These are phyloP conservation scores for Dryomyza anilis DNA, from an alignment of 2,888 invertebrate genomes.

Conservation along the genomic window DNA sequence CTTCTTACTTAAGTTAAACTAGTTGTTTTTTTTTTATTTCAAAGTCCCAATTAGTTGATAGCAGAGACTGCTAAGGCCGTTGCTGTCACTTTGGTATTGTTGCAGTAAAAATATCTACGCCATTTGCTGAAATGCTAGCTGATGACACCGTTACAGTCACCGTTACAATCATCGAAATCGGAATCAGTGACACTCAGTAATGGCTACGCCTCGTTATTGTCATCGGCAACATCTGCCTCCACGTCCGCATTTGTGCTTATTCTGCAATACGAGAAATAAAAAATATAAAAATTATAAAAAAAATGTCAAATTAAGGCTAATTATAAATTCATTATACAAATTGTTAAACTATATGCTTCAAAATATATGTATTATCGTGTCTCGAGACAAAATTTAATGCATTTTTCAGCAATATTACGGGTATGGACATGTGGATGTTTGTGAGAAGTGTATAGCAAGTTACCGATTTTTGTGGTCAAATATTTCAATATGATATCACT, in stretches of 20 bases:
- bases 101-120: conserved; percentile 14
- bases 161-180: conserved; percentile 52
- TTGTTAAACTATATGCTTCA: too few species aligned
- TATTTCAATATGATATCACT: too few species aligned
- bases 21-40: too few species aligned
- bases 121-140: conserved; percentile 43
- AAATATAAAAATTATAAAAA: too few species aligned
- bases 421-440: too few species aligned
- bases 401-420: too few species aligned
- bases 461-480: too few species aligned
- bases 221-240: conserved; percentile 43
- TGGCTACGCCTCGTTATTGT: conserved; percentile 60
- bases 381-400: too few species aligned
- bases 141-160: conserved; percentile 32
- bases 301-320: too few species aligned
- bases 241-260: conserved; percentile 49
- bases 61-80: conserved; percentile 9
- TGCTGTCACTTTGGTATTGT: conserved; percentile 18
- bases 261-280: conserved; percentile 45
- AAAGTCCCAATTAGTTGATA: conserved; percentile 14
- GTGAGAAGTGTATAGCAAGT: too few species aligned
- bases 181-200: conserved; percentile 59
- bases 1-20: neutral
- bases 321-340: too few species aligned
- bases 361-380: too few species aligned